Percentiles rank a stretch among this genome's conserved stretches.
Conservation (phyloP, 1,140 invertebrate genomes). For the Nebria ingens region DNA sequence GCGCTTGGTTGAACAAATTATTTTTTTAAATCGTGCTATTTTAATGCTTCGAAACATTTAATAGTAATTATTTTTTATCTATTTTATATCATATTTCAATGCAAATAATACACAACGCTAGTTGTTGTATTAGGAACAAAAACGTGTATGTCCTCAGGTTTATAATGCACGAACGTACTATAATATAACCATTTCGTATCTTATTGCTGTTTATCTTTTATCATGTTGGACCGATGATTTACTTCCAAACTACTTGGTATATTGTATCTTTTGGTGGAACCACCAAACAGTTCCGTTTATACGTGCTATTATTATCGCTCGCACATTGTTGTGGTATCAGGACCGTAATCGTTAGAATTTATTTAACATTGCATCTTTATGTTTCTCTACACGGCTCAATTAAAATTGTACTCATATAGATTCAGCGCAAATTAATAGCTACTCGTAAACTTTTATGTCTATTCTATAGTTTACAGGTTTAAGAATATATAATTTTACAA, state of each 20-base stretch:
- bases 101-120: no score
- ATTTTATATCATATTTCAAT: no score
- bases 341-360: not conserved
- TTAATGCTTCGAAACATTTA: no score
- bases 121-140: no score
- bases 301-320: not conserved
- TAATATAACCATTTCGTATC: no score
- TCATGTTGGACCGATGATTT: conserved; percentile 1
- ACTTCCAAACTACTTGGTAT: conserved; percentile 5
- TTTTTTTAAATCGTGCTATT: no score
- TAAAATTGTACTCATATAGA: not conserved
- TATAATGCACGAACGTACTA: no score
- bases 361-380: not conserved
- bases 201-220: no score
- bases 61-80: no score
- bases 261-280: not conserved
- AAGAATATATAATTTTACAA: not conserved
- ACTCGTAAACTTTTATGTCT: not conserved
- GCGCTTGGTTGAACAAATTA: no score
- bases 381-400: not conserved
- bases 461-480: not conserved
- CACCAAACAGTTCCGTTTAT: not conserved
- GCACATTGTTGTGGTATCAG: not conserved
- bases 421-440: no score
- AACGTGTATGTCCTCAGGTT: no score